Conservation (phyloP, 2,888 invertebrate species). For the Epirrita christyi region DNA sequence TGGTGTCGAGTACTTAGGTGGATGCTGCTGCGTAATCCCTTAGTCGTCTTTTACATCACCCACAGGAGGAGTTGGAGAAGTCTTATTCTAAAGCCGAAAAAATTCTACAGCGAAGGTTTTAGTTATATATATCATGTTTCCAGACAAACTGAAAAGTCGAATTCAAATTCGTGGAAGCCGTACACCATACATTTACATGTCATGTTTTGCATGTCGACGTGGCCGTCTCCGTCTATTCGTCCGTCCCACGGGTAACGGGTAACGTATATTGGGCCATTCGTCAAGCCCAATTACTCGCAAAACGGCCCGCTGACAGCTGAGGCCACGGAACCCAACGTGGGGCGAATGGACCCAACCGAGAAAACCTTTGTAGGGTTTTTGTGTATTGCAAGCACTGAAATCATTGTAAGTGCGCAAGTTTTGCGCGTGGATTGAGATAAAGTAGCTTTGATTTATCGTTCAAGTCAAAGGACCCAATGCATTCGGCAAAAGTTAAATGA, state of each 20-base stretch:
- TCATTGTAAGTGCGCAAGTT: conserved; percentile 1
- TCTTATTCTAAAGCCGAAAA: too few species aligned
- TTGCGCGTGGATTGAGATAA: not conserved
- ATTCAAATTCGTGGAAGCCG: too few species aligned
- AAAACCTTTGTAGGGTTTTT: not conserved
- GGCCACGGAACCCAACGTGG: conserved; percentile 1
- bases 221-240: conserved; percentile 20
- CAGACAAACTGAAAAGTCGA: too few species aligned
- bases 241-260: conserved; percentile 15
- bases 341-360: not conserved
- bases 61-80: too few species aligned
- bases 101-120: too few species aligned
- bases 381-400: not conserved
- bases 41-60: too few species aligned
- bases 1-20: too few species aligned
- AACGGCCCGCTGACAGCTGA: conserved; percentile 23
- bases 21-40: too few species aligned
- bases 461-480: too few species aligned
- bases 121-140: too few species aligned
- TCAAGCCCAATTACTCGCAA: conserved; percentile 36
- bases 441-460: too few species aligned
- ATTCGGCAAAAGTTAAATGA: too few species aligned
- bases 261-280: conserved; percentile 31
- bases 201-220: conserved; percentile 1
- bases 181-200: conserved; percentile 8